Percentiles rank a stretch among this genome's conserved stretches.
Conservation (phyloP, 2,113 vertebrate genomes). For the Athene cunicularia region DNA sequence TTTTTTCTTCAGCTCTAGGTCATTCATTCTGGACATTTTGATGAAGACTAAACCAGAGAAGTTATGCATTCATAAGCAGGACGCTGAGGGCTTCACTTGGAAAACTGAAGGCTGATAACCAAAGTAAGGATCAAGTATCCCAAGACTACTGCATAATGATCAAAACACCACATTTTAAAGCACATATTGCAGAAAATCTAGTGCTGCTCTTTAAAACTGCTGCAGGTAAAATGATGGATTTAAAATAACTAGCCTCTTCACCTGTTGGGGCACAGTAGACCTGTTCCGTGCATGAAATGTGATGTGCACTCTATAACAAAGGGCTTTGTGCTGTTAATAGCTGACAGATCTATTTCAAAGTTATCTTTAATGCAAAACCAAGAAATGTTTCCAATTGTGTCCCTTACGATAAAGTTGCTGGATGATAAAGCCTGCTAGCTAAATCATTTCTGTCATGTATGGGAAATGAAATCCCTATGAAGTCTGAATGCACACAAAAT, state of each 20-base stretch:
- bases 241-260: neutral
- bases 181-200: neutral
- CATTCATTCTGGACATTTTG: conserved; percentile 26
- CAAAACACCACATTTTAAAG: conserved; percentile 22
- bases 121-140: conserved; percentile 42
- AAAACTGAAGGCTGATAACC: conserved; percentile 61
- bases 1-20: conserved; percentile 18
- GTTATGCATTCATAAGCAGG: conserved; percentile 51
- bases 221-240: neutral
- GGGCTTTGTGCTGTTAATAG: neutral
- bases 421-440: neutral
- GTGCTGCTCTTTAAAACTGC: neutral
- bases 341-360: conserved; percentile 60
- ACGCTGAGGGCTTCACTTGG: conserved; percentile 58
- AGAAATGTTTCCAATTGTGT: conserved; percentile 43
- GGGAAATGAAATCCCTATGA: conserved; percentile 54
- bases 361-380: conserved; percentile 40
- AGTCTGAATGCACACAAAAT: conserved; percentile 37
- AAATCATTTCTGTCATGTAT: conserved; percentile 25
- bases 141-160: conserved; percentile 17
- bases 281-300: neutral
- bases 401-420: conserved; percentile 20
- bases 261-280: neutral
- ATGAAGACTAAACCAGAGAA: conserved; percentile 25
- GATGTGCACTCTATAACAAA: neutral